Base-by-base conservation (phyloP, 2,113 vertebrate species). In the Mesocricetus auratus region DNA sequence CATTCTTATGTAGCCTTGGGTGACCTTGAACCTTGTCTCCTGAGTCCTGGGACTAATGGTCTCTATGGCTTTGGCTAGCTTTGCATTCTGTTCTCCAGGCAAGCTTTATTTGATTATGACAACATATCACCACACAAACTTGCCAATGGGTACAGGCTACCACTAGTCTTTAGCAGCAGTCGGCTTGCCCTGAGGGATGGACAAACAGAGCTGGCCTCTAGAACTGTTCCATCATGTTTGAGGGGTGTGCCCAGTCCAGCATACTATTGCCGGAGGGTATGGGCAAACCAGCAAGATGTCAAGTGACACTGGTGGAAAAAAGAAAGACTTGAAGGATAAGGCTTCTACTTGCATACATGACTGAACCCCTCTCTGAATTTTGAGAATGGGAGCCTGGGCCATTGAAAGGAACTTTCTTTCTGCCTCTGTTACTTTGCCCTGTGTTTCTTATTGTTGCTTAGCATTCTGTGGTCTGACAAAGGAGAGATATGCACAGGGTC, bases 271-370 rank as follows among this genome's bases (percentile, higher is more conserved):
- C 17, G 31, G 56, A 87, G 31, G 6, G 3, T 2, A 10, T 15
- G 3, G n/a, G 21, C 8, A 71, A 39, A 53, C 12, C 47, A 75
- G 50, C 68, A 31, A 17, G 11, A 0, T 5, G 50, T 45, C 45
- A 58, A n/a, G 21, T 21, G 45, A n/a, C 21, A 16, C 47, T 13
- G 3, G 24, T 50, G 1, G 3, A 5, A 29, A n/a, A 58, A 0
- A 86, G 39, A 29, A 17, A 4, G 39, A 50, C 29, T 11, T 73
- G 10, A 19, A 47, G 21, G 24, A 2, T 39, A 22, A 2, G 13
- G 58, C 39, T 21, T 12, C 31, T 66, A 36, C 17, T 39, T 24
- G 8, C 47, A 31, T 42, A 58, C 31, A 22, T n/a, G 13, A n/a
- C 26, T 31, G n/a, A 6, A 2, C 64, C 90, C 47, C 42, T 85